Evolutionary conservation across 1,140 invertebrate genomes (phyloP).

Genomic region (Drosophila arizonae): DNA sequence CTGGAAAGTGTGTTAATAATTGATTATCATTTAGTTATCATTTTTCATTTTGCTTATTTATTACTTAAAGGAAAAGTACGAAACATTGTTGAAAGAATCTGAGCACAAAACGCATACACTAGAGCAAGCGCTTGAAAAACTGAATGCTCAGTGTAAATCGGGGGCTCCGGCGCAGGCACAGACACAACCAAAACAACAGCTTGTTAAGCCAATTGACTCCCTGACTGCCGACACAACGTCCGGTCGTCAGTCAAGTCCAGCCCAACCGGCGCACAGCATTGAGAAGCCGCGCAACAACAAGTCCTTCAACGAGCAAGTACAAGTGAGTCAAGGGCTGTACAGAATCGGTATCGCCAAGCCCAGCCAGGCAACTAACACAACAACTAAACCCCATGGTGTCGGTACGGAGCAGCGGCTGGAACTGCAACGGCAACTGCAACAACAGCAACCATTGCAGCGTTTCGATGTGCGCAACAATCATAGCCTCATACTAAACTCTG

Average conservation of each 20-base stretch:
- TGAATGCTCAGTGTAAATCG: conserved; percentile 61
- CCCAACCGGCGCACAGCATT: conserved; percentile 52
- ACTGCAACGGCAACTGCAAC: conserved; percentile 10
- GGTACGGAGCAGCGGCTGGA: conserved; percentile 34
- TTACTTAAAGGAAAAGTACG: conserved; percentile 63
- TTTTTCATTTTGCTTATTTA: not conserved
- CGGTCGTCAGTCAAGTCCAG: conserved; percentile 38
- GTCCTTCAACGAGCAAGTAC: conserved; percentile 75
- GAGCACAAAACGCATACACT: conserved; percentile 60
- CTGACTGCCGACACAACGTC: conserved; percentile 30
- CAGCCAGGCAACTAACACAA: conserved; percentile 63
- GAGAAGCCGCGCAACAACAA: conserved; percentile 73
- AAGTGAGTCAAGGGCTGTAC: conserved; percentile 81
- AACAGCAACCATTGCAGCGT: conserved; percentile 21
- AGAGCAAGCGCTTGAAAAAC: conserved; percentile 54
- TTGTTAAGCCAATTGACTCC: conserved; percentile 49
- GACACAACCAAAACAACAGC: conserved; percentile 43
- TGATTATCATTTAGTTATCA: not conserved
- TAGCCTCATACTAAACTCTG: conserved; percentile 80
- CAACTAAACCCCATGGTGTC: conserved; percentile 47
- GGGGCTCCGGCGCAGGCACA: conserved; percentile 51
- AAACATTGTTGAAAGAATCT: conserved; percentile 40
- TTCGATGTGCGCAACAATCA: conserved; percentile 63
- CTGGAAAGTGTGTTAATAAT: conserved; percentile 65
- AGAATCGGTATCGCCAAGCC: conserved; percentile 67